These are phyloP conservation scores for Drosophila longiperda DNA, from an alignment of 2,888 invertebrate genomes.

Conservation along the genomic window DNA sequence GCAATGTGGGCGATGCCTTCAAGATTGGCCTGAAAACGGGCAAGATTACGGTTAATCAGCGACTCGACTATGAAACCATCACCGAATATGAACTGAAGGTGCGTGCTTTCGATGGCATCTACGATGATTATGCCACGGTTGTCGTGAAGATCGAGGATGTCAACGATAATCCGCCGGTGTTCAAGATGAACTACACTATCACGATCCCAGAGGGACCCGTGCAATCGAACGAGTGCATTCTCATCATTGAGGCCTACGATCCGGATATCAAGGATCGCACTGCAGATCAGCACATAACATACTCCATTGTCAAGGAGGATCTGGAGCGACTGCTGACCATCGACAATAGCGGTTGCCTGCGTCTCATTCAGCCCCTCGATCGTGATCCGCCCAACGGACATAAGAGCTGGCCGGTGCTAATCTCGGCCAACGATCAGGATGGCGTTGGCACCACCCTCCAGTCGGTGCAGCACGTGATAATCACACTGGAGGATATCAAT, in stretches of 20 bases:
- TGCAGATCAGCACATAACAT: slow-evolving; percentile 92
- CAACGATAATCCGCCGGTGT: slow-evolving; percentile 96
- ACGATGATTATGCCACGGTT: slow-evolving; percentile 93
- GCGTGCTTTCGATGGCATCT: slow-evolving; percentile 93
- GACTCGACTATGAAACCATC: slow-evolving; percentile 93
- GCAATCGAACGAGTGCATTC: slow-evolving; percentile 89
- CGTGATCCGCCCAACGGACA: slow-evolving; percentile 95
- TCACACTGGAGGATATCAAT: slow-evolving; percentile 92
- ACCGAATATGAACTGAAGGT: slow-evolving; percentile 94
- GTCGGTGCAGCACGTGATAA: slow-evolving; percentile 89
- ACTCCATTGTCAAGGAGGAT: slow-evolving; percentile 90
- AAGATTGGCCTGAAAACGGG: slow-evolving; percentile 94
- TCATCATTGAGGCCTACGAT: slow-evolving; percentile 91
- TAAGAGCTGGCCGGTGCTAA: slow-evolving; percentile 90
- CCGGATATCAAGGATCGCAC: slow-evolving; percentile 92
- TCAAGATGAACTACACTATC: slow-evolving; percentile 90
- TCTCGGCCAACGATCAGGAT: slow-evolving; percentile 91
- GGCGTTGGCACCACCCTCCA: slow-evolving; percentile 87
- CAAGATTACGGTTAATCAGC: slow-evolving; percentile 91
- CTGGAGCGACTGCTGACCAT: slow-evolving; percentile 90
- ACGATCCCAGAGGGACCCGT: slow-evolving; percentile 90
- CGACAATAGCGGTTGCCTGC: slow-evolving; percentile 90
- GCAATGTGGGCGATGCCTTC: slow-evolving; percentile 94
- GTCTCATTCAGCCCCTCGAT: slow-evolving; percentile 89
- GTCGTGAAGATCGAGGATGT: slow-evolving; percentile 94